Percentiles rank a stretch among this genome's conserved stretches.
Conservation (phyloP, 2,888 invertebrate species). For the Formica aserva region DNA sequence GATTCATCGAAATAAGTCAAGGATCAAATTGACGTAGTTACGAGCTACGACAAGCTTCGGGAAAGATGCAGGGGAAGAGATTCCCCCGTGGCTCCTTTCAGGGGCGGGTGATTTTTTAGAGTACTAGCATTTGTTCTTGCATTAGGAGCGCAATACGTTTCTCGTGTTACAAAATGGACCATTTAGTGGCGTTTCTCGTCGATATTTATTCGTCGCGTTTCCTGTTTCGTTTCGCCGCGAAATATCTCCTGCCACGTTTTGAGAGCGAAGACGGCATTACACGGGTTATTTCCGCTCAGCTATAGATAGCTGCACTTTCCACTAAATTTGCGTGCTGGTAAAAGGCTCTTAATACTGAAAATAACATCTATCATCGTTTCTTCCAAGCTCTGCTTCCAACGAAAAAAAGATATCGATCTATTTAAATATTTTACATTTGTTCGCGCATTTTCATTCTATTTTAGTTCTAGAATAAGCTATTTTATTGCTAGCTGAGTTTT, state of each 20-base stretch:
- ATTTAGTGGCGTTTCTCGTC: slow-evolving; percentile 1
- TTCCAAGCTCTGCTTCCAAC: not conserved
- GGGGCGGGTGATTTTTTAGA: slow-evolving; percentile 19
- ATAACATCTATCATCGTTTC: not conserved
- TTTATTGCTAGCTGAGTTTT: not conserved
- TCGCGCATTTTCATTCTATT: not conserved
- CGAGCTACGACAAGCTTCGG: not conserved
- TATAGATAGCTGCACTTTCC: not conserved
- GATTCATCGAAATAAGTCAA: slow-evolving; percentile 28
- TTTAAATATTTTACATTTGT: not conserved
- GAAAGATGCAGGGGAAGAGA: not conserved
- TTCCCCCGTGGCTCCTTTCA: not conserved
- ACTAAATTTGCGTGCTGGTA: slow-evolving; percentile 17
- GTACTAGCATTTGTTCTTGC: slow-evolving; percentile 20
- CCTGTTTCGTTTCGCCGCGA: not conserved
- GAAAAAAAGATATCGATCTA: not conserved
- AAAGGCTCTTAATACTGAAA: not conserved
- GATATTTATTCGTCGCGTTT: slow-evolving; percentile 6
- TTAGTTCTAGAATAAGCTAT: not conserved
- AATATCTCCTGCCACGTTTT: not conserved
- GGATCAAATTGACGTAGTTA: slow-evolving; percentile 36
- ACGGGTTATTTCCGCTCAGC: not conserved
- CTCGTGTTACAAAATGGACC: slow-evolving; percentile 2
- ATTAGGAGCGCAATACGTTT: slow-evolving; percentile 11
- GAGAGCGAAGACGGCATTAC: not conserved